These are phyloP conservation scores for Lordiphosa collinella DNA, from an alignment of 1,140 invertebrate species.

Conservation along the genomic window DNA sequence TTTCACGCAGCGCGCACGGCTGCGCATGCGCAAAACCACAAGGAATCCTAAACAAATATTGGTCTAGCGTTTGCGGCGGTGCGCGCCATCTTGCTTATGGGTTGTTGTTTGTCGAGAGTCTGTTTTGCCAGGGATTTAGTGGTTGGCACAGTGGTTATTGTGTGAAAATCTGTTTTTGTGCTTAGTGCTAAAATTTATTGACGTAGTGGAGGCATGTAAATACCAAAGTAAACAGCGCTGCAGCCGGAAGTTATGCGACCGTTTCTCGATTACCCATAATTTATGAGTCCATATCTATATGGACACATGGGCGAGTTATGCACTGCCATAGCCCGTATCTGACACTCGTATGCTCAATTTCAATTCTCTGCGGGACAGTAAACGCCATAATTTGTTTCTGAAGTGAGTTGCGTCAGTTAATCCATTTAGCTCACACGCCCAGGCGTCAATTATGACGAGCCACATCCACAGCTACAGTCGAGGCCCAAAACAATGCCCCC, in stretches of 20 bases:
- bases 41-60: conserved; percentile 66
- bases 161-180: conserved; percentile 65
- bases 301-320: conserved; percentile 16
- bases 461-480: conserved; percentile 4
- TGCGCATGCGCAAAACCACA: conserved; percentile 62
- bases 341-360: no score
- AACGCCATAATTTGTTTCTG: conserved; percentile 62
- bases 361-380: conserved; percentile 39
- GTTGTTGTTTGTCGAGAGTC: conserved; percentile 46
- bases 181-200: conserved; percentile 53
- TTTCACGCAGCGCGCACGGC: no score
- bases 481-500: conserved; percentile 21
- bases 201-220: conserved; percentile 60
- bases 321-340: not conserved
- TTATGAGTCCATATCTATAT: not conserved
- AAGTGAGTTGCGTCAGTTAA: conserved; percentile 69
- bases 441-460: conserved; percentile 55
- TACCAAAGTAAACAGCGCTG: conserved; percentile 38
- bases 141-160: conserved; percentile 55
- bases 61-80: conserved; percentile 23
- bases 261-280: not conserved
- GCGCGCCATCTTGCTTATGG: conserved; percentile 9
- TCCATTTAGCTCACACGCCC: conserved; percentile 43
- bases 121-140: conserved; percentile 57
- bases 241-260: conserved; percentile 29